phyloP scores from a whole-genome alignment of 1,140 invertebrate species.

The Hormaphis cornu region DNA sequence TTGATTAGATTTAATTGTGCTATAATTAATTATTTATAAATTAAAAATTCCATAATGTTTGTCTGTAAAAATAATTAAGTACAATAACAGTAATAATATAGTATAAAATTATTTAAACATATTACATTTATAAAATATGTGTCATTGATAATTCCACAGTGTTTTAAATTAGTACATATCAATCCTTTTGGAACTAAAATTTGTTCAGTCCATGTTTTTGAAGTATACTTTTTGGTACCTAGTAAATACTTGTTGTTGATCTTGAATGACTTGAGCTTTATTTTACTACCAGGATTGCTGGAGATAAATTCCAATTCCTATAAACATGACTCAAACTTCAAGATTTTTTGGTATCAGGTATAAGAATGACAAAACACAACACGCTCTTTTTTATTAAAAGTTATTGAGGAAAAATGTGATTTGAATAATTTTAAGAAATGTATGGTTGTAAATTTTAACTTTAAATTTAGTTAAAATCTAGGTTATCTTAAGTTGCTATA shows the following conservation, averaged over 20 bases:
- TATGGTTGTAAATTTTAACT: no score
- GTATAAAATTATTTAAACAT: not conserved
- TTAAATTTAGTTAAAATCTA: no score
- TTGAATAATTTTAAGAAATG: no score
- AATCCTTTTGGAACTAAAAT: slow-evolving; percentile 51
- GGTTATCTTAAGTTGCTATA: no score
- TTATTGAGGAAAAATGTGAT: no score
- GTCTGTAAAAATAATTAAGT: not conserved
- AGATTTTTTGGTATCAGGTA: no score
- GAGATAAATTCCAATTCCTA: slow-evolving; percentile 21
- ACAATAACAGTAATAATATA: no score
- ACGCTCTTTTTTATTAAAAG: no score
- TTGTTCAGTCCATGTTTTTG: slow-evolving; percentile 49
- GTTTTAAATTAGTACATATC: slow-evolving; percentile 50
- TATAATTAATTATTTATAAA: no score
- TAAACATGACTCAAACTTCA: no score
- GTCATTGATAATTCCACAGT: slow-evolving; percentile 55
- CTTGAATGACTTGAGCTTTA: slow-evolving; percentile 37
- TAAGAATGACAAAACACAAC: no score
- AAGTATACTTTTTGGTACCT: slow-evolving; percentile 47
- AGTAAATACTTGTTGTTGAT: slow-evolving; percentile 49
- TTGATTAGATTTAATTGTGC: no score
- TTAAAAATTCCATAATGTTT: not conserved
- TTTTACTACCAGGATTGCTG: slow-evolving; percentile 46
- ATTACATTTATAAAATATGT: slow-evolving; percentile 53